Evolutionary conservation across 2,797 vertebrate genomes (phyloP).

Genomic region (Podarcis siculus): DNA sequence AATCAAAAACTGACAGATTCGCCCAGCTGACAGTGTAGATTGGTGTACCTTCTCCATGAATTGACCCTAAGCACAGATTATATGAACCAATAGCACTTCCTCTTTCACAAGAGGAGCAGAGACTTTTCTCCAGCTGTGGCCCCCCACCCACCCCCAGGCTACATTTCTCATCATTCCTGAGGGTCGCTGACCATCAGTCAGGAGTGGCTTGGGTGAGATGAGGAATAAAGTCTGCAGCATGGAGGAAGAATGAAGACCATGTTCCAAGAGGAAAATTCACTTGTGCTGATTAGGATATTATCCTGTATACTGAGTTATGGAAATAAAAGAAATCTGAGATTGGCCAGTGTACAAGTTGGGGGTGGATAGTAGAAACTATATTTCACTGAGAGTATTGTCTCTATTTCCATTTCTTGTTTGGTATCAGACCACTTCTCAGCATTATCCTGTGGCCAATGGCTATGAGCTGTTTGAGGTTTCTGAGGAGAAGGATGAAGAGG

Average conservation of each 20-base stretch:
- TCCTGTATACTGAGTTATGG: neutral
- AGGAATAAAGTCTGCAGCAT: neutral
- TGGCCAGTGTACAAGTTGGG: neutral
- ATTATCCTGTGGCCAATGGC: constrained; percentile 77
- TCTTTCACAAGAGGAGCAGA: neutral
- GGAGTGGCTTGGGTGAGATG: neutral
- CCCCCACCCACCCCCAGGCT: neutral
- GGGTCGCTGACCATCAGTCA: neutral
- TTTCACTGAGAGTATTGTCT: rapidly evolving
- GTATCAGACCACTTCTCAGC: constrained; percentile 75
- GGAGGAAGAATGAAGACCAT: neutral
- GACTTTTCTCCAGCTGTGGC: neutral
- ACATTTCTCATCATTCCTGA: neutral
- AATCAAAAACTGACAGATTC: no score
- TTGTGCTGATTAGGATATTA: neutral
- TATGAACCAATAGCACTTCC: neutral
- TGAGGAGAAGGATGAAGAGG: constrained; percentile 94
- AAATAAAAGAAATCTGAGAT: neutral
- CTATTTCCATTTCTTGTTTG: constrained; percentile 22
- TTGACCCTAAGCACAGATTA: neutral
- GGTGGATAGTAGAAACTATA: neutral
- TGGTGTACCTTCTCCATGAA: neutral
- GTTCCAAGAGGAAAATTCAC: neutral
- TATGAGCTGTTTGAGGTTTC: constrained; percentile 95
- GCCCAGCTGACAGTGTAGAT: no score